Evolutionary conservation across 30 jellyfish, hydroid and myxozoan species (phyloP).

Genomic region (Sanderia malayensis): DNA sequence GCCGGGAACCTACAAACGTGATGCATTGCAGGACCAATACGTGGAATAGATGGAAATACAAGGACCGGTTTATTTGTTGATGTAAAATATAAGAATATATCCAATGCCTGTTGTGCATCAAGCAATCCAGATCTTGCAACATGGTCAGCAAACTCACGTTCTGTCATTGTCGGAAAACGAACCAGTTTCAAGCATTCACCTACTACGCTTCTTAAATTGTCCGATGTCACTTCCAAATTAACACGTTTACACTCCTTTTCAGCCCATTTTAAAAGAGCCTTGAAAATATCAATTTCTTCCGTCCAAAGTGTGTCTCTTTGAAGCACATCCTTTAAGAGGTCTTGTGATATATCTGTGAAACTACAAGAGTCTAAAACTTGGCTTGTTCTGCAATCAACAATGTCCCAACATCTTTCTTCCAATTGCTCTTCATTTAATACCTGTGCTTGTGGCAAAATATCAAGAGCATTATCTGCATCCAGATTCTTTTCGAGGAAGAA

Average conservation of each 20-base stretch:
- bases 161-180: constrained; percentile 73
- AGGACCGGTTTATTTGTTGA: constrained; percentile 56
- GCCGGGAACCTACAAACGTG: constrained; percentile 73
- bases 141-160: constrained; percentile 74
- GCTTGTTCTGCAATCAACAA: constrained; percentile 63
- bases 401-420: constrained; percentile 64
- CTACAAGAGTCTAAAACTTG: constrained; percentile 67
- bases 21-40: constrained; percentile 80
- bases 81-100: constrained; percentile 51
- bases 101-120: constrained; percentile 58
- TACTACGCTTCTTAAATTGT: constrained; percentile 38
- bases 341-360: constrained; percentile 55
- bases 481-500: constrained; percentile 54
- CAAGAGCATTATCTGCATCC: constrained; percentile 73
- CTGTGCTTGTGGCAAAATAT: constrained; percentile 64
- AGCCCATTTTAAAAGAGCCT: constrained; percentile 71
- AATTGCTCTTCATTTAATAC: constrained; percentile 55
- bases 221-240: constrained; percentile 22
- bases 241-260: constrained; percentile 55
- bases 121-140: constrained; percentile 66
- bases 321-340: constrained; percentile 40
- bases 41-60: constrained; percentile 53
- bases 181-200: constrained; percentile 56
- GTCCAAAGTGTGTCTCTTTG: constrained; percentile 74
- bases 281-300: constrained; percentile 67